A percentile compares a stretch with the other conserved stretches of the same genome.
These are phyloP conservation scores for Cordilura impudica DNA, from an alignment of 2,888 invertebrate genomes.

Conservation along the genomic window DNA sequence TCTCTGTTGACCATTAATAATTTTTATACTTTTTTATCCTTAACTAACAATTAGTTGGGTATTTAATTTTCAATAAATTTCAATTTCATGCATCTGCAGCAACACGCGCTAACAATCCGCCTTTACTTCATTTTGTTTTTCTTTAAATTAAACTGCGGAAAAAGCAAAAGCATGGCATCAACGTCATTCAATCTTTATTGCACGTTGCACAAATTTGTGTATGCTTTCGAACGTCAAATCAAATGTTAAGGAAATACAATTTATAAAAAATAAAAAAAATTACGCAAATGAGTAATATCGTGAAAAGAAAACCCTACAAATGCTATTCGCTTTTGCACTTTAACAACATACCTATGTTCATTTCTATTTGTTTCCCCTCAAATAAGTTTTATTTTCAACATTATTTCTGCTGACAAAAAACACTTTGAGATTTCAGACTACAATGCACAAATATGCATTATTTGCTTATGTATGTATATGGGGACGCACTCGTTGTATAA, in stretches of 20 bases:
- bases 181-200: slow-evolving; percentile 41
- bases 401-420: slow-evolving; percentile 4
- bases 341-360: slow-evolving; percentile 18
- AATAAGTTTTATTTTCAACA: not conserved
- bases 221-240: slow-evolving; percentile 15
- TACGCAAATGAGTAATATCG: not conserved
- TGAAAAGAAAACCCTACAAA: slow-evolving; percentile 38
- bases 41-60: too few relatives aligned
- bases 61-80: slow-evolving; percentile 36
- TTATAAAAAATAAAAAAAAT: too few relatives aligned
- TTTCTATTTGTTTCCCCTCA: slow-evolving; percentile 17
- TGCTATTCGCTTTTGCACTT: slow-evolving; percentile 47
- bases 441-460: slow-evolving; percentile 2
- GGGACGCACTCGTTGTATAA: slow-evolving; percentile 5
- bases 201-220: not conserved
- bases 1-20: too few relatives aligned
- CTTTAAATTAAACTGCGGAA: not conserved
- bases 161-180: slow-evolving; percentile 11
- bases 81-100: slow-evolving; percentile 41
- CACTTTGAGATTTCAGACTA: slow-evolving; percentile 17
- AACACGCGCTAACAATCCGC: slow-evolving; percentile 29
- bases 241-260: not conserved
- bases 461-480: not conserved
- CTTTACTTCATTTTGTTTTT: not conserved
- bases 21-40: too few relatives aligned